Evolutionary conservation across 1,140 invertebrate genomes (phyloP), one percentile per base, ranked within the genome.

Genomic region (Cotesia vestalis): DNA sequence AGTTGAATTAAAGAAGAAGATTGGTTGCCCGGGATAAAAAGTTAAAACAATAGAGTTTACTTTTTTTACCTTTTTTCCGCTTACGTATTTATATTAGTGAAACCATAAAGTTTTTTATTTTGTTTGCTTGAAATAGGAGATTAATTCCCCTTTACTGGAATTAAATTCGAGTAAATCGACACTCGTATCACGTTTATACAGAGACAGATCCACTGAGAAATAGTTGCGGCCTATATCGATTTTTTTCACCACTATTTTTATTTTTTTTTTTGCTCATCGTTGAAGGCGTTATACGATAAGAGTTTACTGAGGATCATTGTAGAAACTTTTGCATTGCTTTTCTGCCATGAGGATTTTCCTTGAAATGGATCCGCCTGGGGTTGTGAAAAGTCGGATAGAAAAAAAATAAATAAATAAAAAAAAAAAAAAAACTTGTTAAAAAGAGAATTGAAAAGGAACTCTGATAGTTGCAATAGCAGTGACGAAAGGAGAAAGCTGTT

Each of bases 341-440:
- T 63, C 61, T 63, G 12, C 61, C 11, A 38, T 40, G 35, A 63
- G 27, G 36, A 63, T 63, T 34, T 63, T 63, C 27, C 35, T 14
- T 36, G 35, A 63, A 63, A 63, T 38, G 36, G 34, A 40, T 60
- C n/a, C 61, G 61, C 34, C 61, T 63, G 35, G 12, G 8, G 61
- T 12, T 11, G 8, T 38, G 12, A 34, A 8, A 40, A 27, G 61
- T 36, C 11, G 27, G 3, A 20, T 35, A 60, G 2, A 63, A 63
- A 63, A 38, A 14, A 9, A n/a, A n/a, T 38, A 63, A 40, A 63
- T 4, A n/a, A 27, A 36, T 8, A 12, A 12, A 38, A 17, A 11
- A 63, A 12, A n/a, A 36, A 38, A 12, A 12, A 38, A 17, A 11
- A 34, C 3, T 63, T 12, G 36, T 63, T 12, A 36, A n/a, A 9